A percentile compares a stretch with the other conserved stretches of the same genome.
phyloP scores from a whole-genome alignment of 2,888 invertebrate genomes.

The Andrena chrysosceles region DNA sequence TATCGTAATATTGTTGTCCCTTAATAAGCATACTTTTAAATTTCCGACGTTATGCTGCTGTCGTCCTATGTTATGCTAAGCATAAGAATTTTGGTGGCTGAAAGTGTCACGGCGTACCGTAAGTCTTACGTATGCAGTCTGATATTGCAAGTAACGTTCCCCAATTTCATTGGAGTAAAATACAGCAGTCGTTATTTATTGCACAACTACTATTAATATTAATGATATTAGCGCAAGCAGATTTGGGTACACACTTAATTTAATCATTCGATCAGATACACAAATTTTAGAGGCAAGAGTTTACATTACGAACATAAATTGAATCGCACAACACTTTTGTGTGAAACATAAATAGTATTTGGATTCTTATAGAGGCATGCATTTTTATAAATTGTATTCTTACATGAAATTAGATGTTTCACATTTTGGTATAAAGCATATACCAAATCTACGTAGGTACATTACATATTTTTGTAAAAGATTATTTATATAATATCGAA shows the following conservation, averaged over 20 bases:
- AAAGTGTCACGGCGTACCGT: slow-evolving; percentile 8
- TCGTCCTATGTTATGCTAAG: not conserved
- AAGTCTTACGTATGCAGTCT: slow-evolving; percentile 11
- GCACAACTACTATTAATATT: slow-evolving; percentile 7
- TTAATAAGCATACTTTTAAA: not conserved
- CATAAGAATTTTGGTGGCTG: slow-evolving; percentile 1
- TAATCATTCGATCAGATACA: not conserved
- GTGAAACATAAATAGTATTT: no score
- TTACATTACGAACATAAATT: no score
- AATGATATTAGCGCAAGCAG: not conserved
- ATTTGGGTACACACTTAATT: not conserved
- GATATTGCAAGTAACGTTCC: slow-evolving; percentile 17
- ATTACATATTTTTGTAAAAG: no score
- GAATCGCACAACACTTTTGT: no score
- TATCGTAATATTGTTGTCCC: not conserved
- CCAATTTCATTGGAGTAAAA: slow-evolving; percentile 10
- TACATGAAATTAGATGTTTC: no score
- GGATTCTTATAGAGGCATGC: no score
- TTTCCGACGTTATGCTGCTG: not conserved
- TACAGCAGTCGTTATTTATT: not conserved
- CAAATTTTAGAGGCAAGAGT: no score
- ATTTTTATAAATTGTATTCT: no score
- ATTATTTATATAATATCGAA: no score
- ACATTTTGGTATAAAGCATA: no score
- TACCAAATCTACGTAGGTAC: no score